Conservation (phyloP, 2,888 invertebrate species). For the Tupiocoris notatus region DNA sequence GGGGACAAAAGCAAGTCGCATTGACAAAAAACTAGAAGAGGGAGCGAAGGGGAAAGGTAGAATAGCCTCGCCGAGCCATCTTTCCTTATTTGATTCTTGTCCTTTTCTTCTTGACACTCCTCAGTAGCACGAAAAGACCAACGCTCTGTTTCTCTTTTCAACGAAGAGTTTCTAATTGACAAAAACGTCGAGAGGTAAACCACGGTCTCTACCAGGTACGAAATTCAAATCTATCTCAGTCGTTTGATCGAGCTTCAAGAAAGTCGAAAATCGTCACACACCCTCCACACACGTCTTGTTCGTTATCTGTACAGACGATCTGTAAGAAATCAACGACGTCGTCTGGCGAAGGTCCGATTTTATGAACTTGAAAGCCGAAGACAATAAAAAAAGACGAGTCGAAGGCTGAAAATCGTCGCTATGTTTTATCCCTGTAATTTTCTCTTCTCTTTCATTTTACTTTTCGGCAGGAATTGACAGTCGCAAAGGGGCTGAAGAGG, state of each 20-base stretch:
- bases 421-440: background rate
- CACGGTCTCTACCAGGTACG: conserved; percentile 9
- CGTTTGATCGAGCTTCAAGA: background rate
- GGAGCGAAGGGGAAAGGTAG: background rate
- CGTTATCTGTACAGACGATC: background rate
- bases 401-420: background rate
- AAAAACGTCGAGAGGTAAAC: conserved; percentile 16
- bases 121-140: too few species aligned
- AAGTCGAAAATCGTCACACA: background rate
- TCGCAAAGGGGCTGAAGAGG: background rate
- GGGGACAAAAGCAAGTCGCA: background rate
- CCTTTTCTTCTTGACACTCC: background rate
- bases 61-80: background rate
- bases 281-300: background rate
- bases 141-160: too few species aligned
- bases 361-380: background rate
- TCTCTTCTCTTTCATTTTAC: background rate
- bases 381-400: background rate
- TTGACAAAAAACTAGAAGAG: too few species aligned
- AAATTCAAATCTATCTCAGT: background rate
- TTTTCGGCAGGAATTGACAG: background rate
- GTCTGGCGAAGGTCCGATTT: background rate
- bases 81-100: background rate
- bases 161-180: conserved; percentile 29
- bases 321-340: background rate